Evolutionary conservation across 1,140 invertebrate species (phyloP).

Genomic region (Apis cerana): DNA sequence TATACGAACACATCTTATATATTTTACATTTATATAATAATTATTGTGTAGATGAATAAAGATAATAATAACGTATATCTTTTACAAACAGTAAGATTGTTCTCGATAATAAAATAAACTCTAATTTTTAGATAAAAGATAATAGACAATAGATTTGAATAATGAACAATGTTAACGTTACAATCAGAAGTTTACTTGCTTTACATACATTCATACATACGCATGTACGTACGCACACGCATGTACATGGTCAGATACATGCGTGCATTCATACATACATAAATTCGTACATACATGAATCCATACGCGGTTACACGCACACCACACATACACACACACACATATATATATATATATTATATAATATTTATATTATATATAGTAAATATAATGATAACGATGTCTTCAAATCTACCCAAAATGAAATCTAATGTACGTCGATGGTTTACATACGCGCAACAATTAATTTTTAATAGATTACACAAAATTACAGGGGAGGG

Average conservation of each 20-base stretch:
- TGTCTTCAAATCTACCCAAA: slow-evolving; percentile 30
- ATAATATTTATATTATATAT: slow-evolving; percentile 23
- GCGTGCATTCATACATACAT: background rate
- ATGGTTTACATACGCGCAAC: slow-evolving; percentile 52
- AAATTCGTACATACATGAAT: background rate
- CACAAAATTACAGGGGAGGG: slow-evolving; percentile 46
- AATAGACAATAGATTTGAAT: slow-evolving; percentile 2
- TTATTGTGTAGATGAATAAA: slow-evolving; percentile 44
- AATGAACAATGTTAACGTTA: slow-evolving; percentile 53
- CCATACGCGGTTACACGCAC: background rate
- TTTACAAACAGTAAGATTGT: slow-evolving; percentile 62
- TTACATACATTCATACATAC: background rate
- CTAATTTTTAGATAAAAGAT: slow-evolving; percentile 74
- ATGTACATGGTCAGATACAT: no score
- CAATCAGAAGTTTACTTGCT: slow-evolving; percentile 27
- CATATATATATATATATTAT: slow-evolving; percentile 11
- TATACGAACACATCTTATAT: slow-evolving; percentile 53
- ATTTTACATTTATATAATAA: slow-evolving; percentile 58
- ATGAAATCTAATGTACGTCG: slow-evolving; percentile 38
- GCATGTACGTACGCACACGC: background rate
- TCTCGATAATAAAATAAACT: slow-evolving; percentile 76
- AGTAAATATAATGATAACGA: slow-evolving; percentile 58
- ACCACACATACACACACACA: background rate
- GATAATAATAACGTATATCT: slow-evolving; percentile 53
- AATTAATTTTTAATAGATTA: slow-evolving; percentile 44